Percentiles rank a stretch among this genome's conserved stretches.
phyloP scores from a whole-genome alignment of 1,140 invertebrate genomes.

The Amyelois transitella region DNA sequence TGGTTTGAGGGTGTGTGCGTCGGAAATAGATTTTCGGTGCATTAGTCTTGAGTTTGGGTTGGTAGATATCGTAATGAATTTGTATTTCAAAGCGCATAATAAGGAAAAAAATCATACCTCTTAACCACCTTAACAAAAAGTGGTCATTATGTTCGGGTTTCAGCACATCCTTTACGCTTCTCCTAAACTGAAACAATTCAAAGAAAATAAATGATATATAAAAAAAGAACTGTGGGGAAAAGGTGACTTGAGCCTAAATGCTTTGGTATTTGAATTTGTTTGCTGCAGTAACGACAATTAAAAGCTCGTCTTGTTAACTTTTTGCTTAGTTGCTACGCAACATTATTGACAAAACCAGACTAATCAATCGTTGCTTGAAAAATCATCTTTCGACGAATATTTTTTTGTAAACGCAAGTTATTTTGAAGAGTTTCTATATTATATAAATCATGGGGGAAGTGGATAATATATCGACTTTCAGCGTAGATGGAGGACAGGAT shows the following conservation, averaged over 20 bases:
- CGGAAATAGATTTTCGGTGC: too few species aligned
- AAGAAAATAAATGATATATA: too few species aligned
- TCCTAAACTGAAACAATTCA: conserved; percentile 81
- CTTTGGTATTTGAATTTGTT: too few species aligned
- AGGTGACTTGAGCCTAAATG: too few species aligned
- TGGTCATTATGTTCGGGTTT: conserved; percentile 85
- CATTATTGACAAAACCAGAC: conserved; percentile 52
- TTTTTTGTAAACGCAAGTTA: background rate
- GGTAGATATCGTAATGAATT: too few species aligned
- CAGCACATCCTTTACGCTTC: conserved; percentile 78
- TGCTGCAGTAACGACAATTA: too few species aligned
- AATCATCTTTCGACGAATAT: background rate
- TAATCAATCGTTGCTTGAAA: conserved; percentile 4
- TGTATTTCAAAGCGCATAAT: too few species aligned
- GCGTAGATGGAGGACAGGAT: conserved; percentile 59
- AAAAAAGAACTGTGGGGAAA: too few species aligned
- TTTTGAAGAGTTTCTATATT: background rate
- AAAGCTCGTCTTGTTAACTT: too few species aligned
- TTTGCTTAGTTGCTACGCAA: conserved; percentile 44
- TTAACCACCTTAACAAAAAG: conserved; percentile 86
- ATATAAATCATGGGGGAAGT: conserved; percentile 36
- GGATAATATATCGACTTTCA: conserved; percentile 61
- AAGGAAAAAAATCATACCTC: conserved; percentile 82
- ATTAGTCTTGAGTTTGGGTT: too few species aligned
- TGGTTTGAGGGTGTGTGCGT: too few species aligned